These are phyloP conservation scores for Physocephala rufipes DNA, from an alignment of 2,888 invertebrate species.

Conservation along the genomic window DNA sequence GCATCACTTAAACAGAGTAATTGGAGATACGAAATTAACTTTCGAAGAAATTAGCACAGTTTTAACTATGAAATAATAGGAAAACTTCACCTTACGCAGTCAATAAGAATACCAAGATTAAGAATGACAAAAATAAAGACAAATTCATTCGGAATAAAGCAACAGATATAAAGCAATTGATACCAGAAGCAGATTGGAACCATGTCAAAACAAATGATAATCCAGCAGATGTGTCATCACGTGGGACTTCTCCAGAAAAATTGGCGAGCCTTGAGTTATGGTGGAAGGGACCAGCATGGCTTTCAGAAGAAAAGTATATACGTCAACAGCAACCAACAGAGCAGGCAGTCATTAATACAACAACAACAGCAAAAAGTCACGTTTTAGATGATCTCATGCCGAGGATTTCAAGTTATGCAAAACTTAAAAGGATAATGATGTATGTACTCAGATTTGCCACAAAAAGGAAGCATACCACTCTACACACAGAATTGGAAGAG, in stretches of 20 bases:
- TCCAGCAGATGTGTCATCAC: no score
- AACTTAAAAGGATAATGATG: slow-evolving; percentile 3
- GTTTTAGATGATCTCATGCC: not conserved
- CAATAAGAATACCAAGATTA: no score
- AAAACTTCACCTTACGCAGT: no score
- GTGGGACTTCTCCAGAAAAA: not conserved
- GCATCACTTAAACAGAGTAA: not conserved
- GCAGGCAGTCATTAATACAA: slow-evolving; percentile 1
- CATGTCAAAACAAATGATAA: no score
- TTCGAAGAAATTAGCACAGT: slow-evolving; percentile 1
- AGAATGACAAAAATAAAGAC: no score
- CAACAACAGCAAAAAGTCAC: not conserved
- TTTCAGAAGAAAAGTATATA: not conserved
- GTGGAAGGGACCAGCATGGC: no score
- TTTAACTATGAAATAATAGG: no score
- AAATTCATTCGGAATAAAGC: no score
- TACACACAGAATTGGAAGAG: not conserved
- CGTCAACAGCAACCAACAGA: slow-evolving; percentile 6
- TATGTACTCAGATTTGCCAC: slow-evolving; percentile 7
- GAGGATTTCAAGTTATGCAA: not conserved
- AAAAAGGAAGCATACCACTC: not conserved
- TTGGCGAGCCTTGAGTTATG: not conserved
- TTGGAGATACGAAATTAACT: not conserved
- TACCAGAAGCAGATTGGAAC: no score
- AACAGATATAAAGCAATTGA: no score